Evolutionary conservation across 2,888 invertebrate genomes (phyloP), one percentile per base, ranked within the genome.

Genomic region (Thymelicus lineola): DNA sequence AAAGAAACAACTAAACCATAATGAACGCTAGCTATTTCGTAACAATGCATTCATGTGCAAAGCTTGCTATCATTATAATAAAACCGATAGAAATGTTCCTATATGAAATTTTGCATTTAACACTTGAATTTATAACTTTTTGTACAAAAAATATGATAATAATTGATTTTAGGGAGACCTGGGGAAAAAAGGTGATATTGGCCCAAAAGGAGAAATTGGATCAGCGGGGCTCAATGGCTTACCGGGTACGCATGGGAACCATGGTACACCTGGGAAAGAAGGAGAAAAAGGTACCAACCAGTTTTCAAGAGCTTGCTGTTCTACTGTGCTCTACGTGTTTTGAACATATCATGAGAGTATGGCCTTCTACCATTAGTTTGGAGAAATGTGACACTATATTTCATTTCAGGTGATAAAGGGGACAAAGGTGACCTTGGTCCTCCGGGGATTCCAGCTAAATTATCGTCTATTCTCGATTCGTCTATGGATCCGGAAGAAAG

Each of bases 381-480:
- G 15, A 12, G 53, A 42, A 80, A 73, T 92, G n/a, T 95, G 95
- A 67, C 58, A 55, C 17, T 9, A 6, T 46, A 61, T 53, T 45
- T 28, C 68, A 20, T 75, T 77, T 36, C 89, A 79, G 97, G 97
- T 74, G 94, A 94, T 0, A 87, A 86, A 48, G 98, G 98, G 38
- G 84, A 89, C 12, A 94, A 94, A 79, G 98, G 97, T 63, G 95
- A 95, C 68, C 95, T 95, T 71, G 98, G 98, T n/a, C 87, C 95
- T 59, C 95, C 96, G 28, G 98, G 98, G 6, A 94, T 95, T 66
- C 95, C 96, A 55, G 98, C 98, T 10, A 95, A 96, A 62, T 70
- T 91, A 42, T 79, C 82, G 3, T 86, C 88, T 38, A 77, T 92
- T 55, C 72, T 92, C 48, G 80, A 87, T 20, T 75, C 79, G 1